Evolutionary conservation across 2,888 invertebrate genomes (phyloP), one percentile per base, ranked within the genome.

Genomic region (Rhaphigaster nebulosa): DNA sequence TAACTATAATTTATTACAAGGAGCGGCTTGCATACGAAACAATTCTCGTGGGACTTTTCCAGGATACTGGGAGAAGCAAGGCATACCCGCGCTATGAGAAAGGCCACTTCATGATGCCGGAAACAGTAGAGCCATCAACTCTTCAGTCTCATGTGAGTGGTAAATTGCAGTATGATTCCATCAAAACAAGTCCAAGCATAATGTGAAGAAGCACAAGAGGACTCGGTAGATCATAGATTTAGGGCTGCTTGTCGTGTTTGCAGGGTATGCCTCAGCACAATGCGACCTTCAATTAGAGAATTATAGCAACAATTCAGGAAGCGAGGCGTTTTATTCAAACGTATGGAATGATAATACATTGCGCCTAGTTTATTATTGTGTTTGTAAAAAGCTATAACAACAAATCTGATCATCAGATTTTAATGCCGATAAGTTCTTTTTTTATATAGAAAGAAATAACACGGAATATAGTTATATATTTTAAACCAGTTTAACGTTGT

Each of bases 31-130:
- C 70, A 76, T 76, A 38, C 3, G 70, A 76, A 76, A 38, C 34
- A 34, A 38, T 76, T 76, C 70, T 76, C 70, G 70, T 76, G 70
- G 34, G 70, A 76, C 34, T 70, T 70, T 29, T 70, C 60, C 60
- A 60, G n/a, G n/a, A 60, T 60, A 56, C 60, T 29, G 29, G 65
- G 29, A 2, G 65, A 29, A 65, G 29, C 65, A 15, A 18, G 15
- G 29, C 65, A 29, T 65, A 29, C 20, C 34, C 10, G 1, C 1
- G 70, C 20, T 76, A 34, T 76, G 70, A 23, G 70, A 76, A 76
- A 76, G 70, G 38, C 70, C 70, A 38, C 70, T 76, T 65, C 70
- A 23, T 23, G 70, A 34, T 76, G 70, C 70, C 70, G 70, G 70
- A 76, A 76, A 76, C 70, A 34, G 70, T 18, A 29, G 12, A 13